Evolutionary conservation across 2,113 vertebrate genomes (phyloP).

Genomic region (Eretmochelys imbricata): DNA sequence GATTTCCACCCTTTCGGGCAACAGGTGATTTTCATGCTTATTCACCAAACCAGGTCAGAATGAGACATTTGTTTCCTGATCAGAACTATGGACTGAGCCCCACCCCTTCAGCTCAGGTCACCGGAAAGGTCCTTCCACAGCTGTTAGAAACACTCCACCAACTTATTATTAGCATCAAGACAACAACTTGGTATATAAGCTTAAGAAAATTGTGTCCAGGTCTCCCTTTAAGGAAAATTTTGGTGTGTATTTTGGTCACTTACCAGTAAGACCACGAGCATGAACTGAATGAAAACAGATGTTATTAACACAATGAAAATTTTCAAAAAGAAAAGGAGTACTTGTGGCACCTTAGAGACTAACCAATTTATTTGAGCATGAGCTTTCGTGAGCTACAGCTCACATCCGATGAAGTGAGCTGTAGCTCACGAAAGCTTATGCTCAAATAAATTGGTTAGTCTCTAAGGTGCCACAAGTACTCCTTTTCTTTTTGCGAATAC

Average conservation of each 20-base stretch:
- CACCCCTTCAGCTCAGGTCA: not conserved
- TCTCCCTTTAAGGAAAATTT: not conserved
- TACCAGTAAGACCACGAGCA: not conserved
- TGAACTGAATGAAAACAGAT: not conserved
- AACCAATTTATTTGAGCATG: no score
- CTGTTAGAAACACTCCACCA: not conserved
- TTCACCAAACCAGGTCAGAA: not conserved
- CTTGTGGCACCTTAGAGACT: no score
- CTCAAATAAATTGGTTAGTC: no score
- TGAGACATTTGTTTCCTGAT: not conserved
- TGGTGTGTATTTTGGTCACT: not conserved
- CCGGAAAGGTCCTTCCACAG: not conserved
- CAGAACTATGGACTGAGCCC: not conserved
- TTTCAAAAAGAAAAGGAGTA: no score
- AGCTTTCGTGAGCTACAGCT: no score
- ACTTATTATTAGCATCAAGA: not conserved
- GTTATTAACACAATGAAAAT: accelerated
- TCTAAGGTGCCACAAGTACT: no score
- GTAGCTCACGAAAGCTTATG: no score
- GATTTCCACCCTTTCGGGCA: not conserved
- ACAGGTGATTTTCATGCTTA: not conserved
- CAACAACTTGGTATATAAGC: accelerated
- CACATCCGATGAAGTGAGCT: no score
- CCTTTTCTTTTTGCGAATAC: no score
- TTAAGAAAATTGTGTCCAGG: not conserved